phyloP scores from a whole-genome alignment of 2,797 vertebrate species.

The Morus bassanus region DNA sequence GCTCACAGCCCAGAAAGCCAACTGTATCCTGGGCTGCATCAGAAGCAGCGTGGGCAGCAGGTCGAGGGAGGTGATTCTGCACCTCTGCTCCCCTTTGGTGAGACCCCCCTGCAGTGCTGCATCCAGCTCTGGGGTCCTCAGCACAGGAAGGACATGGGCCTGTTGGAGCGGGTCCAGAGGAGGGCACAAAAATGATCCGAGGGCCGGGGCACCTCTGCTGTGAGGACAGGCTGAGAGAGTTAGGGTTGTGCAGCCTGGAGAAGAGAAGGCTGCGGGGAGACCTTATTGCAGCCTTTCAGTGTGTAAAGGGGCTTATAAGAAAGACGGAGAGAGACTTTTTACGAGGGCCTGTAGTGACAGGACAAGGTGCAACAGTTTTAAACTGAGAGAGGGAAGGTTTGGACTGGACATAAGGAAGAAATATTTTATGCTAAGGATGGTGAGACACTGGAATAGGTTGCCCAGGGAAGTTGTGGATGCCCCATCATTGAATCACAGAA shows the following conservation, averaged over 20 bases:
- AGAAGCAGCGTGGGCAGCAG: fast-evolving
- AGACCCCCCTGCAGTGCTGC: not conserved
- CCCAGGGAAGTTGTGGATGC: not conserved
- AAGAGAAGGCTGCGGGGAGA: not conserved
- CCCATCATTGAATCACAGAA: not conserved
- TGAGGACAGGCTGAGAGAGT: not conserved
- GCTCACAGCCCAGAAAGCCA: not conserved
- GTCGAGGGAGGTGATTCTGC: not conserved
- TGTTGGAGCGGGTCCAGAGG: not conserved
- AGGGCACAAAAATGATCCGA: fast-evolving
- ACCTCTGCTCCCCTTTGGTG: fast-evolving
- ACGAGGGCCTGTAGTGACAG: not conserved
- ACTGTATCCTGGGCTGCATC: fast-evolving
- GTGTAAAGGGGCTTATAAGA: not conserved
- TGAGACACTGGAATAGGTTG: not conserved
- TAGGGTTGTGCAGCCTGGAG: not conserved
- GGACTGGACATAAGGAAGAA: not conserved
- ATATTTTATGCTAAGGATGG: not conserved
- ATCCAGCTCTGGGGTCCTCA: not conserved
- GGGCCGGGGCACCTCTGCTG: fast-evolving
- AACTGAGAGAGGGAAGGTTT: not conserved
- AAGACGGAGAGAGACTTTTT: not conserved
- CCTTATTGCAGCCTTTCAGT: not conserved
- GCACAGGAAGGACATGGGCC: not conserved
- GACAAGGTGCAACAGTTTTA: not conserved